These are phyloP conservation scores for Diadema setosum DNA, from an alignment of 35 echinoderm and acorn worm species.

Conservation along the genomic window DNA sequence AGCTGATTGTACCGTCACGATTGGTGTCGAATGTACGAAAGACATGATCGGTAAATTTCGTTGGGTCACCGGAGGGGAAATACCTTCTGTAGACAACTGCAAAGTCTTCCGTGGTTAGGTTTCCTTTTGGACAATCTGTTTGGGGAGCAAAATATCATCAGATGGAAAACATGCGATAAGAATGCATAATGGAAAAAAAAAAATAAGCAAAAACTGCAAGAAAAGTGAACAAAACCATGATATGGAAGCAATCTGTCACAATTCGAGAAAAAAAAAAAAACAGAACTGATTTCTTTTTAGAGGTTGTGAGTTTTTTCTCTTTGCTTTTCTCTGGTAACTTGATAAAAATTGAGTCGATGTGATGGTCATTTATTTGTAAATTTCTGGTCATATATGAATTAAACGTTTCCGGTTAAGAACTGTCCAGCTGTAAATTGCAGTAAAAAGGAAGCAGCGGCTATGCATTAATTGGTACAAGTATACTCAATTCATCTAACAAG, in stretches of 20 bases:
- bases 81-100: conserved; percentile 71
- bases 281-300: background rate
- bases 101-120: conserved; percentile 74
- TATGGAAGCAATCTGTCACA: background rate
- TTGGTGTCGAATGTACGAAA: conserved; percentile 85
- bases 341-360: background rate
- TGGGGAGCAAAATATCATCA: background rate
- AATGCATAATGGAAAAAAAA: background rate
- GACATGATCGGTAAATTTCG: conserved; percentile 81
- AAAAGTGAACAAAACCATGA: background rate
- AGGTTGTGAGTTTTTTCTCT: background rate
- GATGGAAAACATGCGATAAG: background rate
- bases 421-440: too few relatives aligned
- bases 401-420: too few relatives aligned
- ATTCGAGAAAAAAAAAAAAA: background rate
- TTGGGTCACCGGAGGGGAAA: conserved; percentile 79
- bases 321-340: background rate
- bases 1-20: conserved; percentile 68
- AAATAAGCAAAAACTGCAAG: background rate
- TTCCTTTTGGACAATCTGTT: conserved; percentile 64
- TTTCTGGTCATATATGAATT: too few relatives aligned
- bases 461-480: too few relatives aligned
- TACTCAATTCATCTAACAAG: too few relatives aligned
- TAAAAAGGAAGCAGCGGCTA: too few relatives aligned
- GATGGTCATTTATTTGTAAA: too few relatives aligned